Base-by-base conservation (phyloP, 2,888 invertebrate species). In the Thecophora atra region DNA sequence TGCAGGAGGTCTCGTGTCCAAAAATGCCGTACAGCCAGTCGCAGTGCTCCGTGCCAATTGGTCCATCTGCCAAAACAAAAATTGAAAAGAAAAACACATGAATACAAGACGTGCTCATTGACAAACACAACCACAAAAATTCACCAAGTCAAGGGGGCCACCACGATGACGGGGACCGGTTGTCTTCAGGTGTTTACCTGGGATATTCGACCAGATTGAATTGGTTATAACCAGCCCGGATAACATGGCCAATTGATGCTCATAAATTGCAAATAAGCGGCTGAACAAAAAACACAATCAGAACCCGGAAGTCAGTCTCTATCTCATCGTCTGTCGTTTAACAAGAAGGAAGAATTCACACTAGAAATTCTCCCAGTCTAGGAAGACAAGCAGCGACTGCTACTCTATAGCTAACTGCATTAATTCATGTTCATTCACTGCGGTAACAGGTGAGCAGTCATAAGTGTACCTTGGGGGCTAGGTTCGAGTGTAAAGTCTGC, bases 21-120 rank as follows among this genome's bases (percentile, higher is more conserved):
- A 96, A 96, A 83, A 96, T 96, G 63, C 96, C 96, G 87, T 95
- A 96, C 78, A 95, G 87, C 95, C 96, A 96, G 85, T 94, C 95
- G 81, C 96, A 96, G 83, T 96, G 95, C 79, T 96, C 95, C 2
- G 92, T 91, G 66, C 92, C 90, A 77, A 94, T 91, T 51, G 96
- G 95, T 17, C 94, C 91, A 86, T 96, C 94, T 94, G 86, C 28
- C 75, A 72, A 73, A 24, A 30, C 52, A 52, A 60, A 52, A 17
- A 30, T 37, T 26, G 67, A 26, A 63, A 24, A 13, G 54, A 70
- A 70, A 68, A 63, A 60, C 28, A 30, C 5, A n/a, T 24, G 37
- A 37, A 28, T 2, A 13, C 28, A 6, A 62, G 30, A 62, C 54
- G 54, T 56, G 15, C 24, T 56, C 56, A 56, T 4, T 21, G 56